A percentile compares a stretch with the other conserved stretches of the same genome.
phyloP scores from a whole-genome alignment of 2,113 vertebrate genomes.

The Protomyctophum bolini region DNA sequence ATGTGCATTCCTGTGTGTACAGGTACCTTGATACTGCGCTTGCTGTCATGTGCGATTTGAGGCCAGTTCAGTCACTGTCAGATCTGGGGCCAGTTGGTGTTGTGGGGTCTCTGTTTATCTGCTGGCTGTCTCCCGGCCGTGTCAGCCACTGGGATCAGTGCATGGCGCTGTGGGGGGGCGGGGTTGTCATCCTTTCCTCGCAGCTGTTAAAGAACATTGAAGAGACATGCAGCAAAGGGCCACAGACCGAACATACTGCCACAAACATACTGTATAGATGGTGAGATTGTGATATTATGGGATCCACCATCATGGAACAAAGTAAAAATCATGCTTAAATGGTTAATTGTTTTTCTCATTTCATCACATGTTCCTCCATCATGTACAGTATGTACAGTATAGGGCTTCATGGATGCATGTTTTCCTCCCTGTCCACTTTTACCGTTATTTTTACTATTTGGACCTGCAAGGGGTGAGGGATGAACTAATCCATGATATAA shows the following conservation, averaged over 20 bases:
- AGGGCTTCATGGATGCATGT: too few relatives aligned
- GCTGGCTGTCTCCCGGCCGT: conserved; percentile 68
- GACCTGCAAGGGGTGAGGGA: too few relatives aligned
- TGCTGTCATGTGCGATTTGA: conserved; percentile 79
- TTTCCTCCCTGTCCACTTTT: too few relatives aligned
- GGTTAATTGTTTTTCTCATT: too few relatives aligned
- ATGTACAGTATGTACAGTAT: too few relatives aligned
- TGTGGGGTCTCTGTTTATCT: conserved; percentile 75
- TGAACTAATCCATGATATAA: too few relatives aligned
- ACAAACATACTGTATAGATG: background rate
- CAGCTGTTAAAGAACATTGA: conserved; percentile 71
- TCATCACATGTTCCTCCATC: too few relatives aligned
- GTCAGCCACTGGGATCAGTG: conserved; percentile 67
- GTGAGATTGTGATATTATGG: too few relatives aligned
- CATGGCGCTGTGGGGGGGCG: conserved; percentile 51
- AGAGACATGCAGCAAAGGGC: conserved; percentile 66
- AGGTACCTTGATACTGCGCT: conserved; percentile 68
- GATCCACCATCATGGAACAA: too few relatives aligned
- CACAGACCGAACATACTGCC: conserved; percentile 42
- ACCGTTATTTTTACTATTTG: too few relatives aligned
- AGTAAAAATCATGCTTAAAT: too few relatives aligned
- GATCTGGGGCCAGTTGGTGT: conserved; percentile 63
- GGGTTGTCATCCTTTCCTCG: conserved; percentile 52
- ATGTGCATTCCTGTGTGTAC: conserved; percentile 9
- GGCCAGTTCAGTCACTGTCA: conserved; percentile 82